Percentiles rank a stretch among this genome's conserved stretches.
Conservation (phyloP, 2,113 vertebrate species). For the Sinocyclocheilus grahami region DNA sequence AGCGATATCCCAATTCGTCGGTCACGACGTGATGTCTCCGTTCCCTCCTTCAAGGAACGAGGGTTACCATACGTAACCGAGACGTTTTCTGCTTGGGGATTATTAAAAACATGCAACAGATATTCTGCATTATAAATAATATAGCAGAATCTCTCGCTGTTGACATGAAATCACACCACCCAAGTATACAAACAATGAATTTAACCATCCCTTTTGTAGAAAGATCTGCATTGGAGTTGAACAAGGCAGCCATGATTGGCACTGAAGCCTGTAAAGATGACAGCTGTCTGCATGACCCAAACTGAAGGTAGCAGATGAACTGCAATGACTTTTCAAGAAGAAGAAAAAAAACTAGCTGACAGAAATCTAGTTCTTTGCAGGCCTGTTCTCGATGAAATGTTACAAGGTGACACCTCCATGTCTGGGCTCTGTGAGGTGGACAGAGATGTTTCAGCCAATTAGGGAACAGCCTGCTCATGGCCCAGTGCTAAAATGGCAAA, state of each 20-base stretch:
- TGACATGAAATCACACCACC: background rate
- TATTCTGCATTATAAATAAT: background rate
- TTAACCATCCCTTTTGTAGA: background rate
- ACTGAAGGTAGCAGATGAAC: conserved; percentile 17
- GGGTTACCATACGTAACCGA: too few species aligned
- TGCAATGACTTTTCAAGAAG: background rate
- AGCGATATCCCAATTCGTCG: too few species aligned
- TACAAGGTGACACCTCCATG: conserved; percentile 30
- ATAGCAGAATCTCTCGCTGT: background rate
- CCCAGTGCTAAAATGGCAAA: conserved; percentile 46
- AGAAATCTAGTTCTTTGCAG: conserved; percentile 1
- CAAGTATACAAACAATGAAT: background rate
- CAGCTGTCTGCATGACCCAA: conserved; percentile 32
- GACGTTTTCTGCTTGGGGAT: background rate
- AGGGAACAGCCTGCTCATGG: conserved; percentile 42
- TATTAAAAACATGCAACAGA: background rate
- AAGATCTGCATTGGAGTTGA: conserved; percentile 12
- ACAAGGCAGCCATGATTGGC: conserved; percentile 15
- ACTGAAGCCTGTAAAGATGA: conserved; percentile 32
- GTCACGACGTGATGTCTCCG: too few species aligned
- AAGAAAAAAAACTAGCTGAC: background rate
- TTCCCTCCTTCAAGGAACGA: too few species aligned
- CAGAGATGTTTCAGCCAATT: conserved; percentile 45
- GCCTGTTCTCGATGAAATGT: conserved; percentile 2
- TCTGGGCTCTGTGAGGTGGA: conserved; percentile 9